Percentiles rank a stretch among this genome's conserved stretches.
These are phyloP conservation scores for Holothuria scabra DNA, from an alignment of 53 echinoderm and acorn worm genomes.

Conservation along the genomic window DNA sequence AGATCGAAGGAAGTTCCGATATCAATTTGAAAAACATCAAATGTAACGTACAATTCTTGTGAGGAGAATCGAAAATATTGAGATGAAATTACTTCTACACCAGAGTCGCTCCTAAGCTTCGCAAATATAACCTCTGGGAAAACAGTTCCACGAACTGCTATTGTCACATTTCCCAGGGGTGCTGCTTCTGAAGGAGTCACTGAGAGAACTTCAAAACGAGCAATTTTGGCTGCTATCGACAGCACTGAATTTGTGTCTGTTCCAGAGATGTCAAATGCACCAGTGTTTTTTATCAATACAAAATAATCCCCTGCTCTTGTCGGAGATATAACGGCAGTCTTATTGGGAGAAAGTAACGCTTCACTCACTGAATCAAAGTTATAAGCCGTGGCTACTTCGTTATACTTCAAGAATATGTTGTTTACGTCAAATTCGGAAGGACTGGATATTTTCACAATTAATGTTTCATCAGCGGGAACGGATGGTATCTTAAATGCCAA, in stretches of 20 bases:
- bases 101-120: background rate
- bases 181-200: background rate
- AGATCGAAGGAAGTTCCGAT: slow-evolving; percentile 25
- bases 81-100: background rate
- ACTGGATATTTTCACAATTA: slow-evolving; percentile 12
- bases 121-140: slow-evolving; percentile 38
- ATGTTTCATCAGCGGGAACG: slow-evolving; percentile 19
- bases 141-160: slow-evolving; percentile 14
- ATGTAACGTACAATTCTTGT: slow-evolving; percentile 26
- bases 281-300: slow-evolving; percentile 22
- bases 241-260: background rate
- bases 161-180: slow-evolving; percentile 23
- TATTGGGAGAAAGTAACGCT: slow-evolving; percentile 18
- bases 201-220: slow-evolving; percentile 9
- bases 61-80: slow-evolving; percentile 34
- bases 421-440: slow-evolving; percentile 18
- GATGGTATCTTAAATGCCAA: slow-evolving; percentile 21
- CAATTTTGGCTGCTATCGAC: slow-evolving; percentile 1
- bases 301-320: slow-evolving; percentile 30
- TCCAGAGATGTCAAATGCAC: background rate
- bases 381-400: background rate
- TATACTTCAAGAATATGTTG: slow-evolving; percentile 11
- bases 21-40: background rate
- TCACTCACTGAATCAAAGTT: slow-evolving; percentile 22
- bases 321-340: slow-evolving; percentile 1